Percentiles rank a stretch among this genome's conserved stretches.
Conservation (phyloP, 1,140 invertebrate genomes). For the Sesamia nonagrioides region DNA sequence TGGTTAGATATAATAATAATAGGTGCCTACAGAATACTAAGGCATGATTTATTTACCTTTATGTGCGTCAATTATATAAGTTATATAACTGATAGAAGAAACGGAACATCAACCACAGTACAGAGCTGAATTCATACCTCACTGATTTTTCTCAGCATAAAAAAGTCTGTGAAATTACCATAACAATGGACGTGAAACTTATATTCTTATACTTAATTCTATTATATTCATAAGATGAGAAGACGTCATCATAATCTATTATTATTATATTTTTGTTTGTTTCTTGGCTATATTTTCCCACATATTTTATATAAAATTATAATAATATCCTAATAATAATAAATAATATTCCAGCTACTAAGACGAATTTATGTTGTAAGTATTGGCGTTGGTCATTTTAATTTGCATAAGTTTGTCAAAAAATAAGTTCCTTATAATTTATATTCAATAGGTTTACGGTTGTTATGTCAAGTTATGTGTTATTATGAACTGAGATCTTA, state of each 20-base stretch:
- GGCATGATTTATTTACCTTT: no score
- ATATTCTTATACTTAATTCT: slow-evolving; percentile 13
- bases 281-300: slow-evolving; percentile 12
- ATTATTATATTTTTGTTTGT: slow-evolving; percentile 38
- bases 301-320: background rate
- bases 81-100: background rate
- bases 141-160: slow-evolving; percentile 45
- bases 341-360: slow-evolving; percentile 12
- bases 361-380: slow-evolving; percentile 24
- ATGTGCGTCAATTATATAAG: background rate
- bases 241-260: slow-evolving; percentile 36
- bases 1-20: no score
- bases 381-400: background rate
- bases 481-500: background rate
- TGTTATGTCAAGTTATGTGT: background rate
- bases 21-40: no score
- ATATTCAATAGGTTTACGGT: background rate
- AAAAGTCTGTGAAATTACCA: slow-evolving; percentile 39
- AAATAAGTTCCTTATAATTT: background rate
- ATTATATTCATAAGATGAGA: slow-evolving; percentile 9
- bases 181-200: slow-evolving; percentile 38
- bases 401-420: slow-evolving; percentile 2
- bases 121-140: slow-evolving; percentile 11
- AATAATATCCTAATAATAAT: background rate
- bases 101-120: background rate